Evolutionary conservation across 64 coral and sea anemone genomes (phyloP).

Genomic region (Stichodactyla mertensii): DNA sequence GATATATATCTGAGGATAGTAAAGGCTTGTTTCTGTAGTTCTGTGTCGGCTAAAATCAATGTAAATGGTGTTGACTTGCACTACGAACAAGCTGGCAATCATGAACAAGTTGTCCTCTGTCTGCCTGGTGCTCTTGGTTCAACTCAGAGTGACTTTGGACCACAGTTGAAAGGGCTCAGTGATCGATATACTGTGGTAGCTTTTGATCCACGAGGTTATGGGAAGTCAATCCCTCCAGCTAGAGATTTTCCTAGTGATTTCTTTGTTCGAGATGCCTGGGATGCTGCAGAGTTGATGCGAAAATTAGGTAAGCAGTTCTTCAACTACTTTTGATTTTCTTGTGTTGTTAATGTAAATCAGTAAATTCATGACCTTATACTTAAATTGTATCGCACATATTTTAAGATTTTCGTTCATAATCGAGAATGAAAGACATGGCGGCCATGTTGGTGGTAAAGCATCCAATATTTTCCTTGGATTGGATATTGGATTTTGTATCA

Average conservation of each 20-base stretch:
- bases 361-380: no score
- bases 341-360: no score
- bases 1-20: background rate
- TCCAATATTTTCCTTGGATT: no score
- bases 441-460: no score
- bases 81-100: slow-evolving; percentile 60
- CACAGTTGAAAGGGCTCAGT: slow-evolving; percentile 67
- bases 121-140: slow-evolving; percentile 90
- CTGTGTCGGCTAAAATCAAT: slow-evolving; percentile 48
- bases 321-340: no score
- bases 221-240: slow-evolving; percentile 91
- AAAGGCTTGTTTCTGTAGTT: background rate
- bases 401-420: no score
- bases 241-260: slow-evolving; percentile 91
- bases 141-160: slow-evolving; percentile 90
- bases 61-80: slow-evolving; percentile 88
- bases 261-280: slow-evolving; percentile 75
- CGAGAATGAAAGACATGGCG: no score
- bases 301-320: slow-evolving; percentile 45
- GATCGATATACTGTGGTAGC: slow-evolving; percentile 84
- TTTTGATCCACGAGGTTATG: slow-evolving; percentile 93
- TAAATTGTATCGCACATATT: no score
- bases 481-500: no score
- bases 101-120: slow-evolving; percentile 69
- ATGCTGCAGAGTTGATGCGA: slow-evolving; percentile 75